These are phyloP conservation scores for Metacarcinus magister DNA, from an alignment of 2,888 invertebrate genomes.

Conservation along the genomic window DNA sequence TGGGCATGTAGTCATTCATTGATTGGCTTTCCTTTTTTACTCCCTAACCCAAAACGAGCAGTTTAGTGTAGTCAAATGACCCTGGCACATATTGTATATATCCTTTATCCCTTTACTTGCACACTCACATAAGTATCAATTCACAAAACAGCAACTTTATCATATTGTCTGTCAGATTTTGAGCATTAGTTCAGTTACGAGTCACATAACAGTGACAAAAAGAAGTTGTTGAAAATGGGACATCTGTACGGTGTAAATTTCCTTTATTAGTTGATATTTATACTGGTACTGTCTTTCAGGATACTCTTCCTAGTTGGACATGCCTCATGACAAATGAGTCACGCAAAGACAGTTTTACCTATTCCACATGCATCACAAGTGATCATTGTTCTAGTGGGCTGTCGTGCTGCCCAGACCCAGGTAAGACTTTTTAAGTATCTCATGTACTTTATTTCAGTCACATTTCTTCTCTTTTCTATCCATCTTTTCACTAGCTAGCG, in stretches of 20 bases:
- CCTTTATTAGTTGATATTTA: not conserved
- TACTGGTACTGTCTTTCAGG: not conserved
- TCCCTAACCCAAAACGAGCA: too few relatives aligned
- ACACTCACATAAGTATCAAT: not conserved
- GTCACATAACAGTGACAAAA: not conserved
- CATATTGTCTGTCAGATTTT: not conserved
- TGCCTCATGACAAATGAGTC: not conserved
- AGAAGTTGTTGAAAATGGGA: not conserved
- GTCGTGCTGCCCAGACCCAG: conserved; percentile 69
- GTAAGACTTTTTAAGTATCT: not conserved
- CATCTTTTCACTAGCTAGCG: too few relatives aligned
- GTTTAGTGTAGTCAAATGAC: too few relatives aligned
- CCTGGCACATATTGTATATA: not conserved
- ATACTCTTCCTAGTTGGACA: not conserved
- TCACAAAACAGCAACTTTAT: not conserved
- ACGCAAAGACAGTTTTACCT: not conserved
- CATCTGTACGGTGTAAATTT: not conserved
- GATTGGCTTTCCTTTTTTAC: too few relatives aligned
- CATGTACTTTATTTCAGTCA: not conserved
- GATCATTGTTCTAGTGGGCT: conserved; percentile 41
- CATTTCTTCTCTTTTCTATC: not conserved
- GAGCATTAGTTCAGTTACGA: not conserved
- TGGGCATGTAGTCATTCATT: too few relatives aligned
- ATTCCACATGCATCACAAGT: conserved; percentile 61
- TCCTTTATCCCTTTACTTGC: not conserved